These are phyloP conservation scores for Grallaria varia DNA, from an alignment of 2,113 vertebrate genomes.

Conservation along the genomic window DNA sequence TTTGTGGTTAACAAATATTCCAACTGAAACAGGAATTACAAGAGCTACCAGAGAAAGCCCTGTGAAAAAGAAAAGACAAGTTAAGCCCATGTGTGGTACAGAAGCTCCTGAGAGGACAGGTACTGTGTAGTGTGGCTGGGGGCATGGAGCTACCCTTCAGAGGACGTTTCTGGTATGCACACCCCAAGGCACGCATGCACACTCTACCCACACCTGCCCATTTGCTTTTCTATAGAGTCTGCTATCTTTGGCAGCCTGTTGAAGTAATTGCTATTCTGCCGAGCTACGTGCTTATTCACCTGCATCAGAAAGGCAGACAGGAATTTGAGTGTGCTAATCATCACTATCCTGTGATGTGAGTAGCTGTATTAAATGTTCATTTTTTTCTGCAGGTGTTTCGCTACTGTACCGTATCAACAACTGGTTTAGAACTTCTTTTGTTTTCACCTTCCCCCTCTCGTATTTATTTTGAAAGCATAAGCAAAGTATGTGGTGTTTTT, in stretches of 20 bases:
- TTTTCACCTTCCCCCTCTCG: background rate
- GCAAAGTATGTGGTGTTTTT: background rate
- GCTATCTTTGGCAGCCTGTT: slow-evolving; percentile 34
- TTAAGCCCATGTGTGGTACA: background rate
- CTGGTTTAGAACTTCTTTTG: background rate
- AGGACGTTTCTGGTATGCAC: background rate
- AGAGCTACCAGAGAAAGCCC: slow-evolving; percentile 88
- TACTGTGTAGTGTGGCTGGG: fast-evolving
- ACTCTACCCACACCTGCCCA: background rate
- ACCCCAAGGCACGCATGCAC: fast-evolving
- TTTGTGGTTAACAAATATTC: slow-evolving; percentile 83
- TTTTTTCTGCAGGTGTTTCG: slow-evolving; percentile 20
- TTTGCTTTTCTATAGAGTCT: slow-evolving; percentile 34
- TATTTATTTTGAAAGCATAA: background rate
- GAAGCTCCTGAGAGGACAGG: background rate
- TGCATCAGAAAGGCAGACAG: slow-evolving; percentile 59
- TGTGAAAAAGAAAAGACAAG: slow-evolving; percentile 43
- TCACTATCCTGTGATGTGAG: slow-evolving; percentile 4
- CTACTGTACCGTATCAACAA: background rate
- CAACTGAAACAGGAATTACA: slow-evolving; percentile 81
- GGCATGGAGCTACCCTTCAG: background rate
- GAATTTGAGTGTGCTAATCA: slow-evolving; percentile 55
- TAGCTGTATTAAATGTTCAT: slow-evolving; percentile 45
- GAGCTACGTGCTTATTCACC: slow-evolving; percentile 17
- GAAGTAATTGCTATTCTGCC: slow-evolving; percentile 63